These are phyloP conservation scores for Sardinella longiceps DNA, from an alignment of 2,797 vertebrate genomes.

Conservation along the genomic window DNA sequence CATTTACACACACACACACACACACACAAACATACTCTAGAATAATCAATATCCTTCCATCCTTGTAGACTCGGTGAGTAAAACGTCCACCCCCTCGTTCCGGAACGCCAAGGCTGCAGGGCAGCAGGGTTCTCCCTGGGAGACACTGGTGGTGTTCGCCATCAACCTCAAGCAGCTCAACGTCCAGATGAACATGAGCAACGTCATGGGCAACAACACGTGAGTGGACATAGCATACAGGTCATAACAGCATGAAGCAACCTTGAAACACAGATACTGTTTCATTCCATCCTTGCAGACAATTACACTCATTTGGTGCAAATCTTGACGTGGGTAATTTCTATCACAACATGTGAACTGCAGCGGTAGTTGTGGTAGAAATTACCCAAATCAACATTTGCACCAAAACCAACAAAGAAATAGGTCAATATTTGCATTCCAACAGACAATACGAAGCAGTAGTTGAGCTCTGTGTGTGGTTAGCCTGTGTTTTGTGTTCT, in stretches of 20 bases:
- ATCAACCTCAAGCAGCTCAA: slow-evolving; percentile 97
- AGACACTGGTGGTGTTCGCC: slow-evolving; percentile 96
- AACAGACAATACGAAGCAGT: too few species aligned
- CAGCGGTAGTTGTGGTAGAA: neutral
- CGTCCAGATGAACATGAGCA: slow-evolving; percentile 99
- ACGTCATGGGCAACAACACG: slow-evolving; percentile 99
- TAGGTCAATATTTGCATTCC: too few species aligned
- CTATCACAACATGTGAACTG: too few species aligned
- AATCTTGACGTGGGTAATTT: too few species aligned
- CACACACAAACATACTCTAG: neutral
- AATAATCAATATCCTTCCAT: neutral
- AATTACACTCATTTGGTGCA: too few species aligned
- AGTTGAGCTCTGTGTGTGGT: neutral
- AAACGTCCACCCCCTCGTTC: slow-evolving; percentile 89
- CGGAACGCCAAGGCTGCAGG: slow-evolving; percentile 86
- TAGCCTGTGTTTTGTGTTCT: too few species aligned
- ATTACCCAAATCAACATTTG: neutral
- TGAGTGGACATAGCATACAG: slow-evolving; percentile 69
- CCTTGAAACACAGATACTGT: too few species aligned
- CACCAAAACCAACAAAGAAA: too few species aligned
- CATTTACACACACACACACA: neutral
- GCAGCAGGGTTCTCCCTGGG: slow-evolving; percentile 94
- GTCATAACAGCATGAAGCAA: neutral
- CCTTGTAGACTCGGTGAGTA: slow-evolving; percentile 85
- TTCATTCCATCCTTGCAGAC: too few species aligned